These are phyloP conservation scores for Gymnoscelis rufifasciata DNA, from an alignment of 2,888 invertebrate species.

Conservation along the genomic window DNA sequence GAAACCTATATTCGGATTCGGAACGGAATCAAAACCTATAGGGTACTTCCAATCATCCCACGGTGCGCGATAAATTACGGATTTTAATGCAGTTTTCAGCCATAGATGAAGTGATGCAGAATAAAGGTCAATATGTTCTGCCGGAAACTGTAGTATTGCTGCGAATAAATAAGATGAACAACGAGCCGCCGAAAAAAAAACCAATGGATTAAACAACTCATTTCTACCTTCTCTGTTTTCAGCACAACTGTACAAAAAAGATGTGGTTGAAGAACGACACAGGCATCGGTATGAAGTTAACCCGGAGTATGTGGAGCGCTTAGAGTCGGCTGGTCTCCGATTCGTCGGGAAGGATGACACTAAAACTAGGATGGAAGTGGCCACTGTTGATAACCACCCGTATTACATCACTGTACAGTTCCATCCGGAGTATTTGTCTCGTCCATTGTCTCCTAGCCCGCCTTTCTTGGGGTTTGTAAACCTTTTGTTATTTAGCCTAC, in stretches of 20 bases:
- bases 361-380: slow-evolving; percentile 95
- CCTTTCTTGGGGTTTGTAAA: slow-evolving; percentile 90
- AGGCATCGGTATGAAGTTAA: slow-evolving; percentile 99
- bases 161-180: no score
- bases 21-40: no score
- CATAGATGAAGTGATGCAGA: no score
- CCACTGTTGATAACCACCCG: slow-evolving; percentile 91
- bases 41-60: no score
- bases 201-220: no score
- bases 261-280: slow-evolving; percentile 94
- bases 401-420: slow-evolving; percentile 98
- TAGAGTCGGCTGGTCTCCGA: slow-evolving; percentile 90
- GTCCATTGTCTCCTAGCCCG: slow-evolving; percentile 94
- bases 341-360: slow-evolving; percentile 93
- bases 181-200: no score
- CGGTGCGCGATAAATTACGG: no score
- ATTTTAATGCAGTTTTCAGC: no score
- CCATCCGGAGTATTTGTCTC: slow-evolving; percentile 97
- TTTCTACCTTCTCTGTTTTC: slow-evolving; percentile 10
- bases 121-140: no score
- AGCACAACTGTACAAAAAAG: slow-evolving; percentile 88
- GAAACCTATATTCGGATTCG: no score
- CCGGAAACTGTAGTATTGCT: no score
- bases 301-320: slow-evolving; percentile 86
- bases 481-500: no score